Conservation (phyloP, 2,888 invertebrate genomes). For the Caenorhabditis becei region DNA sequence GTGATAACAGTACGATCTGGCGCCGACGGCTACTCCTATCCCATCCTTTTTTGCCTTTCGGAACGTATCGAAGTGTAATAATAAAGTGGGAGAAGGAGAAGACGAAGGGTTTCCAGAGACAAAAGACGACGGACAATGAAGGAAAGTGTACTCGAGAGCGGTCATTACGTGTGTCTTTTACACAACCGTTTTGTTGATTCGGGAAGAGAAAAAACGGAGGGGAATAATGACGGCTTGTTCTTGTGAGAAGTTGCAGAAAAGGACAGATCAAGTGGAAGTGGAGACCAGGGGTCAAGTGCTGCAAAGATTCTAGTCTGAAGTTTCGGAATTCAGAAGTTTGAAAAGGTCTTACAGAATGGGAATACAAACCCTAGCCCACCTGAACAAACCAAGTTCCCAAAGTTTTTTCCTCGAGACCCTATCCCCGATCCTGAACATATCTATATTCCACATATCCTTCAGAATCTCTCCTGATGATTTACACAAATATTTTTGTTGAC, state of each 20-base stretch:
- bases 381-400: too few species aligned
- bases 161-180: slow-evolving; percentile 46
- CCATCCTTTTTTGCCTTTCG: slow-evolving; percentile 26
- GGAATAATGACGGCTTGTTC: slow-evolving; percentile 16
- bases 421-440: too few species aligned
- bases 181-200: slow-evolving; percentile 34
- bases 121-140: slow-evolving; percentile 31
- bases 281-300: slow-evolving; percentile 38
- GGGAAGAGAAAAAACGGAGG: background rate
- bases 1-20: slow-evolving; percentile 23
- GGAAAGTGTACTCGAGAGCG: slow-evolving; percentile 40
- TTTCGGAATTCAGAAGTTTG: too few species aligned
- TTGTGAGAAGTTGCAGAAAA: slow-evolving; percentile 17
- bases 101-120: slow-evolving; percentile 12
- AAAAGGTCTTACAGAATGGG: too few species aligned
- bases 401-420: too few species aligned
- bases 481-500: too few species aligned
- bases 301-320: slow-evolving; percentile 13
- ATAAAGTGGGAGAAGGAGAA: background rate
- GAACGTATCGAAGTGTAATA: slow-evolving; percentile 47
- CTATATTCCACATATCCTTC: too few species aligned
- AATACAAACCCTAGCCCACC: too few species aligned
- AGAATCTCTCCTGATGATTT: too few species aligned
- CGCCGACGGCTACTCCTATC: slow-evolving; percentile 5
- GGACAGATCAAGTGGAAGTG: slow-evolving; percentile 1